Base-by-base conservation (phyloP, 2,888 invertebrate species). In the Euplexia lucipara region DNA sequence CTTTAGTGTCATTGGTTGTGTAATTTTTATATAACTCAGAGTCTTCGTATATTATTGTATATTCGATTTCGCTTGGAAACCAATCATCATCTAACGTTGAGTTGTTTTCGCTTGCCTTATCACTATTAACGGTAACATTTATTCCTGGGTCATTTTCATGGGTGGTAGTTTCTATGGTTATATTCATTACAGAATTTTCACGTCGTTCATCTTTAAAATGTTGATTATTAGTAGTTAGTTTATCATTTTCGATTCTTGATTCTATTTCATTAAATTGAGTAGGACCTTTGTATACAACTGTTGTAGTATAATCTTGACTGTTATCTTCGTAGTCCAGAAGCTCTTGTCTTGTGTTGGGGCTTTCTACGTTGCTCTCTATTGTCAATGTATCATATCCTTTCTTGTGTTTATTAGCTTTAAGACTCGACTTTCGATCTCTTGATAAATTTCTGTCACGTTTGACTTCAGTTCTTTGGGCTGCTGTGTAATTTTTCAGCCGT, bases 181-280 rank as follows among this genome's bases (percentile, higher is more conserved):
- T 37, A 1, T 16, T 51, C 16, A 20, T 39, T 26, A 9, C 34
- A 34, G 32, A 12, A 26, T 14, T 8, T 34, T 59, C 48, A 18
- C 32, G 12, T 12, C 3, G 8, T 62, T n/a, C 9, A n/a, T n/a
- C 30, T 14, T 39, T 41, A n/a, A 1, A 26, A n/a, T 5, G 5
- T 16, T 65, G 47, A n/a, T n/a, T 20, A n/a, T n/a, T n/a, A n/a
- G n/a, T n/a, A 4, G 39, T 41, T 9, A 10, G 32, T 32, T 32
- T 20, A 22, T 57, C 1, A n/a, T 48, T 66, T 67, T 44, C 12
- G 5, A 5, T 3, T 18, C 35, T 9, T 18, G 41, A 14, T 10
- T 47, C 16, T n/a, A 7, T 20, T 18, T 48, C 26, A 34, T n/a
- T 6, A 49, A 30, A 14, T 14, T 30, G 16, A 14, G 20, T 26